These are phyloP conservation scores for Sphaerodactylus townsendi DNA, from an alignment of 2,113 vertebrate species.

Conservation along the genomic window DNA sequence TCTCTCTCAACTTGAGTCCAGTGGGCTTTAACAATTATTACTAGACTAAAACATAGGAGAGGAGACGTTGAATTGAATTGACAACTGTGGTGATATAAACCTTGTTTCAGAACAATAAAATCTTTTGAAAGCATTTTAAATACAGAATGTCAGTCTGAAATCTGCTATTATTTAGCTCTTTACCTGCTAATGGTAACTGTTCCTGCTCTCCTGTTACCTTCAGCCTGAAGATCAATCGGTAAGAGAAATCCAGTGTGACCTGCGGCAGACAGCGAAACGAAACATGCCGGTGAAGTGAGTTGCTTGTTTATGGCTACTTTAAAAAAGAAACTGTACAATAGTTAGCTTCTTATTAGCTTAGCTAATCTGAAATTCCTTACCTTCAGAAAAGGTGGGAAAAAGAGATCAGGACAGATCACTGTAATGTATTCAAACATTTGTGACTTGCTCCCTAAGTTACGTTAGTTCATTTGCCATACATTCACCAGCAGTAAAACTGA, in stretches of 20 bases:
- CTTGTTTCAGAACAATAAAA: neutral
- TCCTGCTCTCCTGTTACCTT: slow-evolving; percentile 62
- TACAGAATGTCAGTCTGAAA: slow-evolving; percentile 36
- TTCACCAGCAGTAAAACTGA: neutral
- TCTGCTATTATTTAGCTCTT: slow-evolving; percentile 35
- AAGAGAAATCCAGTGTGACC: slow-evolving; percentile 58
- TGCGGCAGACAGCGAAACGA: slow-evolving; percentile 66
- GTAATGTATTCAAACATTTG: neutral
- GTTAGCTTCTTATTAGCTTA: neutral
- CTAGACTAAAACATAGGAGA: too few relatives aligned
- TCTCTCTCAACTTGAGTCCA: neutral
- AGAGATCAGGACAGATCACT: neutral
- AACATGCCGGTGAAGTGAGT: slow-evolving; percentile 80
- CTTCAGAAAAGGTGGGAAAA: neutral
- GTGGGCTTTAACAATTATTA: neutral
- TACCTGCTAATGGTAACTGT: slow-evolving; percentile 57
- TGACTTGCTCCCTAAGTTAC: neutral
- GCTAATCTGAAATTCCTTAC: neutral
- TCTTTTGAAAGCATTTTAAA: neutral
- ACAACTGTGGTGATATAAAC: neutral
- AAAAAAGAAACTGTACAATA: neutral
- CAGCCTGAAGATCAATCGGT: slow-evolving; percentile 71
- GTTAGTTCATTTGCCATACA: neutral
- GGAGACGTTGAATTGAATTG: neutral
- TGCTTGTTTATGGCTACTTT: slow-evolving; percentile 66